Evolutionary conservation across 2,888 invertebrate genomes (phyloP), one percentile per base, ranked within the genome.

Genomic region (Eurytoma adleriae): DNA sequence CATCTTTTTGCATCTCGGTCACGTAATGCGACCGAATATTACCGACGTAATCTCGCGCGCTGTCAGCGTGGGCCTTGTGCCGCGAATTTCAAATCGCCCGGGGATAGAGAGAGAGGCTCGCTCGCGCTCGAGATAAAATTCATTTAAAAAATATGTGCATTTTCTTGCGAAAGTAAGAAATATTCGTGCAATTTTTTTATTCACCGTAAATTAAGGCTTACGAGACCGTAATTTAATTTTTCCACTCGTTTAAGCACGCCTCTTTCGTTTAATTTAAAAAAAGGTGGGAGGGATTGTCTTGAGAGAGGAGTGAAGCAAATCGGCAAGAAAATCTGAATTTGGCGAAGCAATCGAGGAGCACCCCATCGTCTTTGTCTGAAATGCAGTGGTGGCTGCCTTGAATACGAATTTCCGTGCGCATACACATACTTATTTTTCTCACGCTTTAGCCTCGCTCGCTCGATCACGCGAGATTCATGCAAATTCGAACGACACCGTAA

Each of bases 1-100:
- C 66, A 79, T 76, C 62, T 62, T 78, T 78, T 78, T 74, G 70
- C 69, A 81, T 78, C 78, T 74, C 70, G 66, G 78, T 81, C 81
- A 78, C 81, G 78, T 78, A 81, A 81, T 57, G 56, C 64, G 59
- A 59, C 64, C 72, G 69, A 80, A 73, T 80, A 77, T 80, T 69
- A 73, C 68, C 59, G 68, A 48, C 62, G 30, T 80, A 68, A 72
- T 80, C 76, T 69, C 62, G 62, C 73, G 16, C 14, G 64, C 13
- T 5, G 16, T 30, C 16, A 18, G 10, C 30, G 14, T 16, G 7
- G 24, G 27, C 13, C 50, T 70, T 57, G 69, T 50, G 57, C 14
- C 59, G 57, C 56, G 70, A 79, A 75, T 79, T 74, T 70, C 67
- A 79, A 73, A 50, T 56, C 52, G 24, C 30, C 24, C 27, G 10